Evolutionary conservation across 2,888 invertebrate genomes (phyloP), one percentile per base, ranked within the genome.

Genomic region (Antheraea assamensis): DNA sequence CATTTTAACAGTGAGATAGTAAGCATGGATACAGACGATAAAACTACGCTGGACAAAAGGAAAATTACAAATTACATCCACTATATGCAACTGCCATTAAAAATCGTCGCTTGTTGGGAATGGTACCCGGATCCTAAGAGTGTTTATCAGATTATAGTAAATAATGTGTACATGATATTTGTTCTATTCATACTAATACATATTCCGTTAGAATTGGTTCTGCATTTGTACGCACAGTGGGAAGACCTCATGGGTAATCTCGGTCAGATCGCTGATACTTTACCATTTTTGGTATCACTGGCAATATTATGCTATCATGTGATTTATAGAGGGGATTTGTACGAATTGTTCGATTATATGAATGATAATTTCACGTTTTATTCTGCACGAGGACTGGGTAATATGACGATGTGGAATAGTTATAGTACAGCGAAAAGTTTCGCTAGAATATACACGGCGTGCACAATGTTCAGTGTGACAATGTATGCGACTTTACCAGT

Each of bases 361-460:
- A 88, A 90, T 70, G 74, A 74, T 5, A 88, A 92, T 71, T 94
- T 94, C 76, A 89, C 87, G 78, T 88, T 87, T 73, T 87, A 85
- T 73, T 94, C 95, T 0, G 92, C 92, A 3, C 80, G 85, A 52
- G 95, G 95, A 0, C 77, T 94, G 55, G 92, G 92, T 0, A 92
- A 92, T 71, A 92, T 92, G 91, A 92, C 90, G 0, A 94, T 94
- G 94, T 21, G 72, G 42, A 76, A 78, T 1, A 90, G 92, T 61
- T 93, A 89, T 58, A 77, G 77, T 15, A 80, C 79, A 0, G 93
- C 93, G 1, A 86, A 82, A 75, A 88, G 79, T n/a, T 93, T 93
- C 74, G 88, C 87, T 0, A 87, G 83, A 74, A 81, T 88, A n/a
- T 94, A 94, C 74, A 92, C 93, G 0, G 88, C 88, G 21, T 92